A percentile compares a stretch with the other conserved stretches of the same genome.
phyloP scores from a whole-genome alignment of 2,888 invertebrate genomes.

The Xylota sylvarum region DNA sequence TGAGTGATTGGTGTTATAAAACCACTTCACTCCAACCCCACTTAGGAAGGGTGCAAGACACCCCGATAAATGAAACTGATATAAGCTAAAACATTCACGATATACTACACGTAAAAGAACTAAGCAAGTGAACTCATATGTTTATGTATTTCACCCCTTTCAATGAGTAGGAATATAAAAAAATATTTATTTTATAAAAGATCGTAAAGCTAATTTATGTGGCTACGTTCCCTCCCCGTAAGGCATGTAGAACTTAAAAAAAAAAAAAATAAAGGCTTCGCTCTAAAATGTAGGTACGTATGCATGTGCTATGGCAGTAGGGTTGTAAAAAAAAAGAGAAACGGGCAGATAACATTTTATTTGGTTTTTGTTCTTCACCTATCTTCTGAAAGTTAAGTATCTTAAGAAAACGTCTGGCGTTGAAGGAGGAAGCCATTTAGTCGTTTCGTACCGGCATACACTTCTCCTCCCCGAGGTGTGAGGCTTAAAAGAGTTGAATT shows the following conservation, averaged over 20 bases:
- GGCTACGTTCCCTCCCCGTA: neutral
- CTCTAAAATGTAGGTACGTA: neutral
- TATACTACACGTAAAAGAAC: neutral
- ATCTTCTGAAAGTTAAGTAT: conserved; percentile 8
- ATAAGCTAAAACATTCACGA: neutral
- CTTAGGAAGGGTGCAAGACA: neutral
- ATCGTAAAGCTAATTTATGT: conserved; percentile 10
- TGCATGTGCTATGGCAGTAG: too few relatives aligned
- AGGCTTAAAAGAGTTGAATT: neutral
- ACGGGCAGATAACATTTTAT: neutral
- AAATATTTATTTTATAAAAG: neutral
- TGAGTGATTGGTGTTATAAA: conserved; percentile 8
- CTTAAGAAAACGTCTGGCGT: neutral
- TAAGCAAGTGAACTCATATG: neutral
- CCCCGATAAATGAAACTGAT: neutral
- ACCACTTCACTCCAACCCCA: neutral
- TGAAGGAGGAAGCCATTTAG: neutral
- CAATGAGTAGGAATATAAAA: neutral
- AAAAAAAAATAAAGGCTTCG: neutral
- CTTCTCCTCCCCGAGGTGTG: neutral
- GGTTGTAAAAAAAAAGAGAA: neutral
- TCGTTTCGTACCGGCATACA: neutral
- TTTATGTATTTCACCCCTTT: conserved; percentile 2
- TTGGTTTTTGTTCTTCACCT: conserved; percentile 2
- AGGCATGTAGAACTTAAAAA: neutral